These are phyloP conservation scores for Phlogophora meticulosa DNA, from an alignment of 2,888 invertebrate genomes.

Conservation along the genomic window DNA sequence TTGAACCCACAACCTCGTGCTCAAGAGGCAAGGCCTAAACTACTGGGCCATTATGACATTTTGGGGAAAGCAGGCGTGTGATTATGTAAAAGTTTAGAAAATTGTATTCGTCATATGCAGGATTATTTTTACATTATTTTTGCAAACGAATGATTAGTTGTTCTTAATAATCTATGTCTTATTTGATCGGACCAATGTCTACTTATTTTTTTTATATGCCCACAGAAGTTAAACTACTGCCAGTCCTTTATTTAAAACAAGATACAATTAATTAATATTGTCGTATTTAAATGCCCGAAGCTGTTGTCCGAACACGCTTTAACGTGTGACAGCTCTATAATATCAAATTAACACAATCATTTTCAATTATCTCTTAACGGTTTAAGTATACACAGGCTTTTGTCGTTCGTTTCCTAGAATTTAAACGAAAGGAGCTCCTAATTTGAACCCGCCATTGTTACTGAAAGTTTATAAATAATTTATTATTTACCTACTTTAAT, in stretches of 20 bases:
- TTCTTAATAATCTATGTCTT: no score
- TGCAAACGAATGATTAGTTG: no score
- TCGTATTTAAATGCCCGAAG: constrained; percentile 8
- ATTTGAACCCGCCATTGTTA: constrained; percentile 28
- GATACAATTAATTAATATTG: constrained; percentile 12
- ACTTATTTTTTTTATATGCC: constrained; percentile 2
- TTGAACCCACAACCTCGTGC: no score
- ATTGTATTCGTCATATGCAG: no score
- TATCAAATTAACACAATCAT: constrained; percentile 44
- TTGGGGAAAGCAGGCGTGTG: no score
- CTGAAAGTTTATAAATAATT: constrained; percentile 15
- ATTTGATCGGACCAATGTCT: no score
- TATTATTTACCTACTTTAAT: constrained; percentile 19
- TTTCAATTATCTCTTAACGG: constrained; percentile 33
- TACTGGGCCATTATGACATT: no score
- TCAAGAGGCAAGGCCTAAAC: no score
- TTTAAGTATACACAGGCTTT: constrained; percentile 23
- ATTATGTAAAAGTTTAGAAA: no score
- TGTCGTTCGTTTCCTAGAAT: constrained; percentile 31
- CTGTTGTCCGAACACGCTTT: constrained; percentile 6
- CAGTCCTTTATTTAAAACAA: background rate
- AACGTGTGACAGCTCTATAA: constrained; percentile 33
- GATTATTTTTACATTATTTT: no score
- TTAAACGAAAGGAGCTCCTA: constrained; percentile 11
- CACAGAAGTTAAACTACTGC: background rate